Evolutionary conservation across 1,140 invertebrate species (phyloP), one percentile per base, ranked within the genome.

Genomic region (Calycopis cecrops): DNA sequence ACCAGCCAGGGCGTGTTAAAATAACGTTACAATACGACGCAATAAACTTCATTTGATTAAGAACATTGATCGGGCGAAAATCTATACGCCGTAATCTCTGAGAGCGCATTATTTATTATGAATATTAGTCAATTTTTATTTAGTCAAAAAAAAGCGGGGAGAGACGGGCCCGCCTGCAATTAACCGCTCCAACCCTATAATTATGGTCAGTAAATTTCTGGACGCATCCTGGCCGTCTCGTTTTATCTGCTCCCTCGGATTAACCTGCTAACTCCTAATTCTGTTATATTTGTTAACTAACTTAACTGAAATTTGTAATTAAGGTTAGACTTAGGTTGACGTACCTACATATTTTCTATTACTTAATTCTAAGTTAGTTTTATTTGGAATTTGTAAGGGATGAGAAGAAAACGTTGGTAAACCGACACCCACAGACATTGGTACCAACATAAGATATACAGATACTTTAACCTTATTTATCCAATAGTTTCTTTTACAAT

Each of bases 201-300:
- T 88, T 87, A 88, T 81, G 85, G 80, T 73, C 85, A 82, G 85
- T 88, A 88, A 88, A 88, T 88, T 87, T 88, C 79, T 81, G 79
- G 21, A 80, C 72, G 70, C 21, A 28, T 28, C 21, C 21, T 28
- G 21, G 21, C 21, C 21, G 21, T 6, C 21, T 28, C 21, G 21
- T 28, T 28, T 28, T 28, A 28, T 28, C 21, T 28, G 21, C 21
- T 28, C 21, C n/a, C 21, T 28, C 21, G 21, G 21, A 28, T 28
- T 28, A 28, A 28, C 21, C 6, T 28, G 48, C 28, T 50, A 33
- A 16, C 14, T 35, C 14, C 33, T 51, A 37, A 51, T 18, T 6
- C 49, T 37, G 6, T 6, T 28, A 28, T 28, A 28, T 28, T 28
- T 28, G 21, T 28, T 28, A 28, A 28, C 21, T 28, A 28, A 28